These are phyloP conservation scores for Zaprionus vittiger DNA, from an alignment of 1,140 invertebrate species.

Conservation along the genomic window DNA sequence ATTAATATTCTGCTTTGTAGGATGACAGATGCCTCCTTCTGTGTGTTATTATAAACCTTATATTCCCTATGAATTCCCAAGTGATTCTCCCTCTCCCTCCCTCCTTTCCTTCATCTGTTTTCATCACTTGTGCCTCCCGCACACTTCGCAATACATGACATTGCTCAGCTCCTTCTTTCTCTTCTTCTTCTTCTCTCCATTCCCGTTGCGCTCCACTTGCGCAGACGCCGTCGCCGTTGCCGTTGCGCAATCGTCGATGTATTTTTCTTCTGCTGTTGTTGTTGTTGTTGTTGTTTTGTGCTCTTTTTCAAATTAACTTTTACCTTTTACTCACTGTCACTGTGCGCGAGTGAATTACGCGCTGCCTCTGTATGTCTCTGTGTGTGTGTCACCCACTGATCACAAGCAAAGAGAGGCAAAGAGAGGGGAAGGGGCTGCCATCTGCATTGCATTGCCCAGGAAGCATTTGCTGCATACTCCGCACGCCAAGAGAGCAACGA, in stretches of 20 bases:
- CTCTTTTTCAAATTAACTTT: conserved; percentile 72
- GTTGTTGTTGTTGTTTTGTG: conserved; percentile 26
- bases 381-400: conserved; percentile 46
- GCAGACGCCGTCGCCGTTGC: conserved; percentile 44
- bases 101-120: too few relatives aligned
- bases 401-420: neutral
- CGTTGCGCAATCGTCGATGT: conserved; percentile 71
- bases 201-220: conserved; percentile 58
- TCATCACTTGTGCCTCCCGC: neutral
- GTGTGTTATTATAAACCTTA: too few relatives aligned
- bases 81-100: neutral
- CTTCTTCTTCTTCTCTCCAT: conserved; percentile 2
- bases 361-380: conserved; percentile 15
- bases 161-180: conserved; percentile 41
- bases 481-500: neutral
- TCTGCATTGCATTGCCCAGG: conserved; percentile 26
- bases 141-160: conserved; percentile 57
- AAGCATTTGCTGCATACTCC: conserved; percentile 28
- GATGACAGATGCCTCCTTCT: too few relatives aligned
- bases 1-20: too few relatives aligned
- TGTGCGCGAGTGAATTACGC: conserved; percentile 11
- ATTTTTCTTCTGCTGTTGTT: neutral
- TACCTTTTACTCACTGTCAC: conserved; percentile 63
- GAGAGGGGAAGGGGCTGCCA: neutral
- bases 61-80: too few relatives aligned